Percentiles rank a stretch among this genome's conserved stretches.
phyloP scores from a whole-genome alignment of 2,888 invertebrate genomes.

The Dryocosmus kuriphilus region DNA sequence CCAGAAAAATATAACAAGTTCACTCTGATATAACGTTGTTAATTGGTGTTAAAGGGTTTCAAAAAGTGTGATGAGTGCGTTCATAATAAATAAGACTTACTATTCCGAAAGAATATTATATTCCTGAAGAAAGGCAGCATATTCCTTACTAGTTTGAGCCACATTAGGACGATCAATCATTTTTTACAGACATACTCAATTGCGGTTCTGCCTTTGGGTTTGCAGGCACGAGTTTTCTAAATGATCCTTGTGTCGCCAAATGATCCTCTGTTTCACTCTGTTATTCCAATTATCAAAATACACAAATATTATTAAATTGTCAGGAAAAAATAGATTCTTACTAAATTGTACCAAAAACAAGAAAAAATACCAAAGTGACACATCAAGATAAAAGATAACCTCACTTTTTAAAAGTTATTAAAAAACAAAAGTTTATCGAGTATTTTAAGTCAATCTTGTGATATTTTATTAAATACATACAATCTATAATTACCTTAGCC shows the following conservation, averaged over 20 bases:
- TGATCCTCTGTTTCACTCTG: constrained; percentile 72
- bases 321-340: background rate
- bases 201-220: constrained; percentile 79
- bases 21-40: too few species aligned
- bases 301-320: background rate
- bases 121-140: constrained; percentile 90
- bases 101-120: constrained; percentile 95
- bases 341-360: background rate
- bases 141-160: constrained; percentile 82
- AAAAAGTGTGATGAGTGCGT: background rate
- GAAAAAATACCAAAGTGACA: background rate
- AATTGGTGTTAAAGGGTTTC: background rate
- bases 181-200: constrained; percentile 81
- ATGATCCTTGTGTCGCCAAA: constrained; percentile 80
- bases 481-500: background rate
- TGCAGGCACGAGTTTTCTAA: constrained; percentile 80
- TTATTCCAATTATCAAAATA: constrained; percentile 43
- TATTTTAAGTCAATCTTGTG: background rate
- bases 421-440: background rate
- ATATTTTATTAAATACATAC: background rate
- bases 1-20: background rate
- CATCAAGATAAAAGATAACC: background rate
- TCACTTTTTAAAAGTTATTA: background rate
- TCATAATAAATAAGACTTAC: constrained; percentile 81
- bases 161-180: constrained; percentile 79